Conservation (phyloP, 2,113 vertebrate genomes). For the Chunga burmeisteri region DNA sequence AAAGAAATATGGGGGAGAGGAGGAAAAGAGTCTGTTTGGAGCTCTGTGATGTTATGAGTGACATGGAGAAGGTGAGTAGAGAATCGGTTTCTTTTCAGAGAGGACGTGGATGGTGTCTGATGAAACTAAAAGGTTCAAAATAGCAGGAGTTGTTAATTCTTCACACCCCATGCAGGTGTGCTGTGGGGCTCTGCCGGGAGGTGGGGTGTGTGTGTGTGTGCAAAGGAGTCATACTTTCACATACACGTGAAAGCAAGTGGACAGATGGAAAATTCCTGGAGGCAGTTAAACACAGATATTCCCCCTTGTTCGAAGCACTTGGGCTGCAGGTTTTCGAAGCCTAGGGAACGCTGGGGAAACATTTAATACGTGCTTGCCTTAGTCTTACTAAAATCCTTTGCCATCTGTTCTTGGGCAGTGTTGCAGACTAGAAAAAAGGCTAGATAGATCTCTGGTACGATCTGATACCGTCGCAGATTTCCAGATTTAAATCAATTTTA, state of each 20-base stretch:
- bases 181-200: neutral
- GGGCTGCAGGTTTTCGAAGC: neutral
- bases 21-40: neutral
- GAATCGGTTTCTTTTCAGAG: neutral
- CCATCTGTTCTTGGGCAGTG: neutral
- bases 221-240: neutral
- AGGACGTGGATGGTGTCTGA: neutral
- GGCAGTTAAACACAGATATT: neutral
- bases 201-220: no score
- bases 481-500: neutral
- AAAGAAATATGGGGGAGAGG: neutral
- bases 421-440: neutral
- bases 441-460: neutral
- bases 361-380: no score
- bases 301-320: neutral
- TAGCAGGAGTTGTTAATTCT: neutral
- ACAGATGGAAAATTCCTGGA: neutral
- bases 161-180: fast-evolving
- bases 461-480: neutral
- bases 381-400: neutral
- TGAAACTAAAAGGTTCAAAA: neutral
- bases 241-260: neutral
- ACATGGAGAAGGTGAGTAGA: neutral
- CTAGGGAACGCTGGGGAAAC: neutral
- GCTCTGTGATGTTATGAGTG: neutral